Percentiles rank a stretch among this genome's conserved stretches.
These are phyloP conservation scores for Bilobella aurantiaca DNA, from an alignment of 1,140 invertebrate genomes.

Conservation along the genomic window DNA sequence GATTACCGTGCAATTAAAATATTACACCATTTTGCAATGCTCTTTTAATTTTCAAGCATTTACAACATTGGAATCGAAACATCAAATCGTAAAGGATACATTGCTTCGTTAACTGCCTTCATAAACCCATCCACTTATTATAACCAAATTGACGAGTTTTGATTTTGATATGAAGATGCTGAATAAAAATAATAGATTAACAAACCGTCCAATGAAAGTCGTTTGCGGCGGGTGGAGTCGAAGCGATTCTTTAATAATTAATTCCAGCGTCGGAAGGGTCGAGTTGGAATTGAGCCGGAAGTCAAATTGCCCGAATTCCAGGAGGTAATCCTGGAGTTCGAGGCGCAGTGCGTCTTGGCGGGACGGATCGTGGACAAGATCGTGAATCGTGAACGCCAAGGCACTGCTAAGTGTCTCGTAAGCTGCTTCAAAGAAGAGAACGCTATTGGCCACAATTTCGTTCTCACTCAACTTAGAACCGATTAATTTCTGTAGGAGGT, in stretches of 20 bases:
- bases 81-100: too few relatives aligned
- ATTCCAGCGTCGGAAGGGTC: conserved; percentile 8
- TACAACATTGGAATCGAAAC: too few relatives aligned
- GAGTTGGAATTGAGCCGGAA: not conserved
- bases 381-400: conserved; percentile 19
- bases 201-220: conserved; percentile 26
- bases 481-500: conserved; percentile 12
- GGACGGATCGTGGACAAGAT: conserved; percentile 4
- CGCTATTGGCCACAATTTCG: conserved; percentile 23
- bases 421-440: conserved; percentile 26
- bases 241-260: conserved; percentile 16
- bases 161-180: not conserved
- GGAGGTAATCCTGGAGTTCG: conserved; percentile 11
- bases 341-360: conserved; percentile 6
- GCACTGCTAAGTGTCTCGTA: conserved; percentile 20
- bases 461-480: not conserved
- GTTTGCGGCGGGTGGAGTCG: conserved; percentile 26
- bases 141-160: not conserved
- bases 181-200: not conserved
- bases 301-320: not conserved
- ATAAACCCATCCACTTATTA: too few relatives aligned
- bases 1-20: conserved; percentile 5
- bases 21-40: not conserved
- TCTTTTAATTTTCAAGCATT: not conserved
- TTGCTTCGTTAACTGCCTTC: too few relatives aligned